Conservation (phyloP, 2,797 vertebrate species). For the Myripristis jacobus region DNA sequence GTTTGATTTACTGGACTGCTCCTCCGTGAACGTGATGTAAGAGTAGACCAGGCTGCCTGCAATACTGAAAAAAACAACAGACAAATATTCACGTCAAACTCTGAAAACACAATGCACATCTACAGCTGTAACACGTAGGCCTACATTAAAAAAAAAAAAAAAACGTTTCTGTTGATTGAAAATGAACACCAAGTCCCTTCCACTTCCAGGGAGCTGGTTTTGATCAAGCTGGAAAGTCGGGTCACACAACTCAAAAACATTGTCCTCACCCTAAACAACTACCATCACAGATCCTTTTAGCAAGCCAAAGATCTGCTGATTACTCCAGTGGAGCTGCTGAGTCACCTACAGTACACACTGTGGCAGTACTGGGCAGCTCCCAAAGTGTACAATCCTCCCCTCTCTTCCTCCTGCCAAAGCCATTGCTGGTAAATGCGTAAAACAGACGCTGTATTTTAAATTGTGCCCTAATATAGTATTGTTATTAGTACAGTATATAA, state of each 20-base stretch:
- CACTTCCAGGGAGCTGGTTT: background rate
- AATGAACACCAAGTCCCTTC: too few species aligned
- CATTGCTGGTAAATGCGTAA: too few species aligned
- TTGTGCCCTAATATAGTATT: background rate
- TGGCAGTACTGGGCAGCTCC: background rate
- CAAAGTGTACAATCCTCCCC: background rate
- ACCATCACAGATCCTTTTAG: background rate
- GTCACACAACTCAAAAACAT: background rate
- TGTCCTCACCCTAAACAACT: background rate
- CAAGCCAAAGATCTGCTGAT: background rate
- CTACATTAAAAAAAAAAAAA: too few species aligned
- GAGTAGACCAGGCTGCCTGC: slow-evolving; percentile 96
- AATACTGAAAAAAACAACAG: slow-evolving; percentile 84
- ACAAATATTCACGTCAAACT: background rate
- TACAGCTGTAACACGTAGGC: too few species aligned
- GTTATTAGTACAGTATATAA: background rate
- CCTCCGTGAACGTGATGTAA: slow-evolving; percentile 95
- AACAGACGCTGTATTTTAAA: background rate
- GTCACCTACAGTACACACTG: background rate
- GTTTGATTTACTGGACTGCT: slow-evolving; percentile 87
- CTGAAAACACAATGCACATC: background rate
- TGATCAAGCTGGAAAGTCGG: background rate
- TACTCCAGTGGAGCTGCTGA: background rate
- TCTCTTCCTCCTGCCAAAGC: background rate
- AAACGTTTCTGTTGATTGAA: background rate